Evolutionary conservation across 2,888 invertebrate species (phyloP).

Genomic region (Morpho helenor): DNA sequence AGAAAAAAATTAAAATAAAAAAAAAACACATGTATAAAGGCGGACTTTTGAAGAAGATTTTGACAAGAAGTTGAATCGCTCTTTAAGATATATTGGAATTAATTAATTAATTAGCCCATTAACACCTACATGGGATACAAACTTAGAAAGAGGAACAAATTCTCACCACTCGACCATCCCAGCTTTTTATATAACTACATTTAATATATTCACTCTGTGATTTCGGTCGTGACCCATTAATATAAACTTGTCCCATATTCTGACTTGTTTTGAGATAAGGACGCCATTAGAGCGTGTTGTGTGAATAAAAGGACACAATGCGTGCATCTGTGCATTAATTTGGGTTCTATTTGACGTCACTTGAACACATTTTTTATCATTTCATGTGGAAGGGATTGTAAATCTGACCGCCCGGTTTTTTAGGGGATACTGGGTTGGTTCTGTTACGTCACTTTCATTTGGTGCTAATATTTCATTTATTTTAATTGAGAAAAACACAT

Average conservation of each 20-base stretch:
- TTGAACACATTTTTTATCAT: constrained; percentile 39
- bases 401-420: constrained; percentile 28
- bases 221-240: constrained; percentile 25
- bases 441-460: constrained; percentile 1
- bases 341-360: constrained; percentile 34
- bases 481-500: background rate
- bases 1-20: too few species aligned
- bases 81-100: too few species aligned
- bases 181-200: too few species aligned
- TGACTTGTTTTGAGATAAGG: constrained; percentile 12
- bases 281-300: constrained; percentile 7
- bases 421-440: constrained; percentile 10
- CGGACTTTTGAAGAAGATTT: too few species aligned
- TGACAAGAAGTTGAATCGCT: too few species aligned
- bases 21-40: too few species aligned
- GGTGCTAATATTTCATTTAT: background rate
- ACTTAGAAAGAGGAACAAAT: too few species aligned
- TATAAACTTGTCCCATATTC: constrained; percentile 26
- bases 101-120: too few species aligned
- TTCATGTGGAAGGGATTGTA: constrained; percentile 48
- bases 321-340: constrained; percentile 40
- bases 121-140: too few species aligned
- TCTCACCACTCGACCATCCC: too few species aligned
- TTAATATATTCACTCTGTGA: background rate
- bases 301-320: constrained; percentile 32